A percentile compares a stretch with the other conserved stretches of the same genome.
These are phyloP conservation scores for Meriones psammophilus DNA, from an alignment of 2,797 vertebrate species.

Conservation along the genomic window DNA sequence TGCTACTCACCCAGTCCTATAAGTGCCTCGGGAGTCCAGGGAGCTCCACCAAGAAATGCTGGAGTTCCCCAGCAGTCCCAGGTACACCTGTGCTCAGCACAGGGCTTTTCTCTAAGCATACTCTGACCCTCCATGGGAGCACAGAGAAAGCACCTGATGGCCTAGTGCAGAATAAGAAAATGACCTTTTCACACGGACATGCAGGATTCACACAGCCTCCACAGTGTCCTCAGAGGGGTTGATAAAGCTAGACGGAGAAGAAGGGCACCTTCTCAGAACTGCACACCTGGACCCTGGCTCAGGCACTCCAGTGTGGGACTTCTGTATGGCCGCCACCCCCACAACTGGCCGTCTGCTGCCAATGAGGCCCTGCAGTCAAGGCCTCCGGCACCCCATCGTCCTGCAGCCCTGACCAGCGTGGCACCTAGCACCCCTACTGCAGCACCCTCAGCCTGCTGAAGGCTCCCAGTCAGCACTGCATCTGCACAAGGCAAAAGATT, in stretches of 20 bases:
- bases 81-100: neutral
- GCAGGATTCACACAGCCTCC: neutral
- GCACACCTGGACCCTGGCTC: neutral
- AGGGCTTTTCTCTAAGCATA: neutral
- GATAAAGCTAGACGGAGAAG: neutral
- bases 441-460: fast-evolving
- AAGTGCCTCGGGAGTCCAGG: neutral
- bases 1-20: neutral
- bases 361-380: neutral
- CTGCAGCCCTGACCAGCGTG: neutral
- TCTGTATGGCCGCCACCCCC: neutral
- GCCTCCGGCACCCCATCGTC: neutral
- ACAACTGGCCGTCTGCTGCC: neutral
- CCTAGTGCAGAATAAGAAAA: neutral
- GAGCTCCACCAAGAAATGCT: fast-evolving
- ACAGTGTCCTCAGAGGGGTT: fast-evolving
- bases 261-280: neutral
- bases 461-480: neutral
- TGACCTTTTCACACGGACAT: neutral
- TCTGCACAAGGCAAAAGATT: neutral
- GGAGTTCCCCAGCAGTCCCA: fast-evolving
- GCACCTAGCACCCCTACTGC: neutral
- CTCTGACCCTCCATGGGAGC: too few relatives aligned
- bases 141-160: neutral
- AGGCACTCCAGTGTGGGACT: fast-evolving